phyloP scores from a whole-genome alignment of 2,797 vertebrate genomes.

The Danio aesculapii region DNA sequence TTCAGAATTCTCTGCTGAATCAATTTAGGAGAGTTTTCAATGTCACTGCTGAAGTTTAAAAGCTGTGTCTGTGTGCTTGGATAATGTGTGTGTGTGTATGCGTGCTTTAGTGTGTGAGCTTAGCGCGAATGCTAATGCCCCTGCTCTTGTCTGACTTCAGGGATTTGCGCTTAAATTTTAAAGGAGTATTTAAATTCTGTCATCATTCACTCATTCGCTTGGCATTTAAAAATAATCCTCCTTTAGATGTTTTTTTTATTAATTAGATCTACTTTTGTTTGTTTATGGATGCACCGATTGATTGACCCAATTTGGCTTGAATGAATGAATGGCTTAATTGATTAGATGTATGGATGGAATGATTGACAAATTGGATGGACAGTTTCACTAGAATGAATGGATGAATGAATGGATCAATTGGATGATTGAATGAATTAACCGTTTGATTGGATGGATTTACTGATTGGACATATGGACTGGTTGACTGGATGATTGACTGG shows the following conservation, averaged over 20 bases:
- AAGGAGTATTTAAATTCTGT: not conserved
- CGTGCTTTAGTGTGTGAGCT: not conserved
- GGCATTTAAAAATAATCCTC: too few species aligned
- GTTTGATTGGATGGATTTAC: not conserved
- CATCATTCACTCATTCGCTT: not conserved
- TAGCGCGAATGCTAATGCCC: not conserved
- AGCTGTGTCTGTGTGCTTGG: not conserved
- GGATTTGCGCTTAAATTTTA: not conserved
- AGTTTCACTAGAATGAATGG: too few species aligned
- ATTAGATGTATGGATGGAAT: too few species aligned
- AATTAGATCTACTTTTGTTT: too few species aligned
- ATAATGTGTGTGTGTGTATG: too few species aligned
- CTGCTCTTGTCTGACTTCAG: not conserved
- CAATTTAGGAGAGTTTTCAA: constrained; percentile 5
- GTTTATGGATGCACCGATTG: too few species aligned
- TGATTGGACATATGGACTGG: too few species aligned
- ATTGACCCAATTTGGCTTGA: too few species aligned
- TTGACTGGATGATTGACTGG: not conserved
- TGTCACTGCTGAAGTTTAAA: constrained; percentile 18
- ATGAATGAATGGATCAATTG: too few species aligned
- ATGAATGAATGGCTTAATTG: too few species aligned
- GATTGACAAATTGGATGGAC: too few species aligned
- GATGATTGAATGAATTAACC: not conserved
- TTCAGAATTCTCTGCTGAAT: constrained; percentile 4
- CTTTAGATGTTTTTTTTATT: too few species aligned